A percentile compares a stretch with the other conserved stretches of the same genome.
Conservation (phyloP, 1,140 invertebrate species). For the Liolophura sinensis region DNA sequence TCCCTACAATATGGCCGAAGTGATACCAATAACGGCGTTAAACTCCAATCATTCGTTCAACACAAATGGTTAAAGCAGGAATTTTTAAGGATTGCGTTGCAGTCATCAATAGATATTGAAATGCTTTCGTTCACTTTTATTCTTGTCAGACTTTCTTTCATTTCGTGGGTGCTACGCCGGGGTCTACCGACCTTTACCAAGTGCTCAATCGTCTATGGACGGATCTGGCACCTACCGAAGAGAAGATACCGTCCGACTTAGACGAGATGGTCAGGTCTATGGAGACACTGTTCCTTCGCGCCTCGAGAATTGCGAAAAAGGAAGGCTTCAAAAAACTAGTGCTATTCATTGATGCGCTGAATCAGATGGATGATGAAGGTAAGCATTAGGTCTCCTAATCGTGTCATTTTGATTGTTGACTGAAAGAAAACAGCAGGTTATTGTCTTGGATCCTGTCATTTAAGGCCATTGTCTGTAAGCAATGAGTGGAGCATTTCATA, state of each 20-base stretch:
- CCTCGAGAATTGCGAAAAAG: slow-evolving; percentile 4
- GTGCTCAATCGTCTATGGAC: slow-evolving; percentile 23
- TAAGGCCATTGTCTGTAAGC: too few relatives aligned
- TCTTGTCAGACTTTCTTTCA: slow-evolving; percentile 28
- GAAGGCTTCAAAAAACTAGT: slow-evolving; percentile 19
- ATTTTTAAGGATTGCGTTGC: too few relatives aligned
- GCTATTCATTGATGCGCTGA: slow-evolving; percentile 37
- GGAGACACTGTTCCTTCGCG: slow-evolving; percentile 25
- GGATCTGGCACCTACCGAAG: slow-evolving; percentile 22
- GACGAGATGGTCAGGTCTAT: slow-evolving; percentile 26
- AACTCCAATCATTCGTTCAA: too few relatives aligned
- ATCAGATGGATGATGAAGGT: slow-evolving; percentile 40
- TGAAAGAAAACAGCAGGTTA: too few relatives aligned
- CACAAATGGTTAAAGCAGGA: too few relatives aligned
- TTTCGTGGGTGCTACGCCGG: slow-evolving; percentile 35
- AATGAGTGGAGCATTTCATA: too few relatives aligned
- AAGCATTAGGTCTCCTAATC: not conserved
- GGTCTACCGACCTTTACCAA: slow-evolving; percentile 26
- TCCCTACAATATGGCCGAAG: too few relatives aligned
- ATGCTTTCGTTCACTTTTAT: too few relatives aligned
- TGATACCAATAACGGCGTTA: too few relatives aligned
- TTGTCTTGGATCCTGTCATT: too few relatives aligned
- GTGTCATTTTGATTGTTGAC: too few relatives aligned
- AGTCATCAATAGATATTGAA: too few relatives aligned
- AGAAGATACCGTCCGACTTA: slow-evolving; percentile 24